A percentile compares a stretch with the other conserved stretches of the same genome.
These are phyloP conservation scores for Uloborus plumipes DNA, from an alignment of 2,888 invertebrate genomes.

Conservation along the genomic window DNA sequence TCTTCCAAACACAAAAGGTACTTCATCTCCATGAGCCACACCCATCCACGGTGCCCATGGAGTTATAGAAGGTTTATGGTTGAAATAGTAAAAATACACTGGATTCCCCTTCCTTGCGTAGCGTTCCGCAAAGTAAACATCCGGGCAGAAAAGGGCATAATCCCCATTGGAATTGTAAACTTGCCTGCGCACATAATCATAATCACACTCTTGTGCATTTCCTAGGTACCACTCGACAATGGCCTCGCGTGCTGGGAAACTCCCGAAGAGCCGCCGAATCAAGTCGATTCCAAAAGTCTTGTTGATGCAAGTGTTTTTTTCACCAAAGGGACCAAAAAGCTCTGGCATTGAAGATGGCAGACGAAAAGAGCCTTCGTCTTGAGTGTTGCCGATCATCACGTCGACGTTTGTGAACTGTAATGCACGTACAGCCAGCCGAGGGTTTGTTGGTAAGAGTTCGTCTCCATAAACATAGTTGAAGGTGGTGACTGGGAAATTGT, in stretches of 20 bases:
- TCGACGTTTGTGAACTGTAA: conserved; percentile 8
- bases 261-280: conserved; percentile 4
- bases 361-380: conserved; percentile 24
- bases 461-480: conserved; percentile 4
- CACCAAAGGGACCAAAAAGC: conserved; percentile 28
- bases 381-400: conserved; percentile 25
- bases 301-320: conserved; percentile 11
- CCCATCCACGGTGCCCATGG: conserved; percentile 11
- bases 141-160: too few species aligned
- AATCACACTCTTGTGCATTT: conserved; percentile 2
- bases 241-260: background rate
- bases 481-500: too few species aligned
- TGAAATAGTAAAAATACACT: too few species aligned
- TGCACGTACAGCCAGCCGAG: conserved; percentile 11
- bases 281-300: conserved; percentile 14
- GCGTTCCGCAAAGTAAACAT: too few species aligned
- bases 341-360: conserved; percentile 3
- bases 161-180: too few species aligned
- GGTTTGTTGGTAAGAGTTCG: conserved; percentile 16
- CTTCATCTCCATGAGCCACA: conserved; percentile 33
- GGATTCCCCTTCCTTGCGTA: too few species aligned
- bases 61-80: too few species aligned
- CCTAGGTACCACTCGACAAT: conserved; percentile 22
- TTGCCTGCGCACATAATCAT: conserved; percentile 1
- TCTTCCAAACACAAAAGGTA: conserved; percentile 28